Evolutionary conservation across 2,797 vertebrate species (phyloP), one percentile per base, ranked within the genome.

Genomic region (Oreonectes daqikongensis): DNA sequence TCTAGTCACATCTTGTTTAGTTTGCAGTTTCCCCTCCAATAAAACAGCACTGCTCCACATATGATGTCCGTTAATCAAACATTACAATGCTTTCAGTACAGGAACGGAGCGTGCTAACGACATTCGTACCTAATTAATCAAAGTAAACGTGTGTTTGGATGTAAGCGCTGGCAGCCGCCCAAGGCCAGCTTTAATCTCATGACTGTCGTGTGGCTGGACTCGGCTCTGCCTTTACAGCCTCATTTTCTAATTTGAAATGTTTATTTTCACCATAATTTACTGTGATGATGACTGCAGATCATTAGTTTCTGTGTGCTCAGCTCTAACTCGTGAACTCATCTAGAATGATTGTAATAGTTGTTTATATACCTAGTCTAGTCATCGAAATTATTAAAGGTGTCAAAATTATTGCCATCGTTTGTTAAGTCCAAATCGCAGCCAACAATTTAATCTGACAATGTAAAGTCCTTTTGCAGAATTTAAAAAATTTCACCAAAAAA

Each of bases 111-210:
- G 61, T 67, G 52, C 64, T 71, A 50, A 74, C 74, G 77, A 50
- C 46, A 71, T 78, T 55, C 48, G 52, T 71, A 71, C 38, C 60
- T 79, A 81, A 81, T 84, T 81, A 84, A 75, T 70, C 59, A 65
- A 75, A 73, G 26, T 22, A 50, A 69, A 72, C 64, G 53, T 79
- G 50, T 79, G 50, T 73, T 77, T 81, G 60, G 79, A 69, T 75
- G 61, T 24, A 20, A 76, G 72, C 48, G 55, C 30, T 71, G 65
- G 72, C 63, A 75, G 69, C 22, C 68, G 42, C 66, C 61, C 26
- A 66, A 68, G 24, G 60, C 69, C 79, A 81, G 78, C 75, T 69
- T 48, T 42, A 76, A 65, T 63, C 30, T 61, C 77, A 77, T 65
- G 57, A 53, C 67, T 79, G 77, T 69, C 60, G 57, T 73, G 74